phyloP scores from a whole-genome alignment of 35 echinoderm and acorn worm genomes.

The Lytechinus pictus region DNA sequence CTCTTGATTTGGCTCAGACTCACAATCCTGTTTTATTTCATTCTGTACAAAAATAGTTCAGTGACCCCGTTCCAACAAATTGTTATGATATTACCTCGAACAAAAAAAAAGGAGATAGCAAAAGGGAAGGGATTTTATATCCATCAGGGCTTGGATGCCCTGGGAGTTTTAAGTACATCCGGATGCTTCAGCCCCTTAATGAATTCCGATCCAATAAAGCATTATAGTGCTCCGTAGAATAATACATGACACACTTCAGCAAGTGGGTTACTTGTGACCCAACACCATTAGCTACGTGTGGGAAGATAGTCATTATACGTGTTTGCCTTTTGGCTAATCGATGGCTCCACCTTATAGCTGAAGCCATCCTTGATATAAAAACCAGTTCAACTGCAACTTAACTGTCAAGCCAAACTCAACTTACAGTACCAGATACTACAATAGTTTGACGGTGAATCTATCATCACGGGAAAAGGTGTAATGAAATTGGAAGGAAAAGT shows the following conservation, averaged over 20 bases:
- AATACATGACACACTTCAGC: conserved; percentile 7
- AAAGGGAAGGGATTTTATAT: not conserved
- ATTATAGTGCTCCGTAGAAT: not conserved
- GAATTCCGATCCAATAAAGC: conserved; percentile 29
- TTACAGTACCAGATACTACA: no score
- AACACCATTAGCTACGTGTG: conserved; percentile 21
- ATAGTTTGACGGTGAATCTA: no score
- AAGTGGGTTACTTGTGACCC: not conserved
- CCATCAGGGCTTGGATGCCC: not conserved
- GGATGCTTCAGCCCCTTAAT: not conserved
- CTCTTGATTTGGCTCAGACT: no score
- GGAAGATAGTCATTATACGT: conserved; percentile 35
- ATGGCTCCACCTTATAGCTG: not conserved
- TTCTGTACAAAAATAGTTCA: no score
- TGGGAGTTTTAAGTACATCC: not conserved
- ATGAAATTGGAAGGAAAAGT: no score
- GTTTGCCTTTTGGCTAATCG: not conserved
- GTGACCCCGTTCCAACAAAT: no score
- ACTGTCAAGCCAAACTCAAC: no score
- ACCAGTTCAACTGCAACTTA: no score
- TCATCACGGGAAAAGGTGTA: no score
- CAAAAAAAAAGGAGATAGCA: not conserved
- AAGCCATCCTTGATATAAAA: no score
- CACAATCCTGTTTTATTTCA: no score
- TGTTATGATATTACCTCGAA: not conserved